Conservation (phyloP, 64 coral and sea anemone genomes). For the Trachythela sp. region DNA sequence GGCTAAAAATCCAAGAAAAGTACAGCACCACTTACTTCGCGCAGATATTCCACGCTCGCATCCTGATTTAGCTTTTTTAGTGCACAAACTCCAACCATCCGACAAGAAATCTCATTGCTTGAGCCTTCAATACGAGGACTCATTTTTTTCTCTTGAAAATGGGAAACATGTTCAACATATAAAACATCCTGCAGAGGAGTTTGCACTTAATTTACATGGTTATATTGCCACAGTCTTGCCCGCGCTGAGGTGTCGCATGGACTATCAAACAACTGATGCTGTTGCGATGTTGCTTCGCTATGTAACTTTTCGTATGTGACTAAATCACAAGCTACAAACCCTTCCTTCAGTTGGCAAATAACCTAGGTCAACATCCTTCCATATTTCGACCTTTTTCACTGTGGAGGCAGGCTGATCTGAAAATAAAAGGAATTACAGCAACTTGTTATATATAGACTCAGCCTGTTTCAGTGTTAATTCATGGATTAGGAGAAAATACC, state of each 20-base stretch:
- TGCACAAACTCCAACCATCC: background rate
- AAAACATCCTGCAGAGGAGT: background rate
- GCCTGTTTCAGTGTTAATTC: too few species aligned
- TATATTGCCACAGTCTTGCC: background rate
- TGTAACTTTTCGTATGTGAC: background rate
- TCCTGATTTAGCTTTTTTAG: background rate
- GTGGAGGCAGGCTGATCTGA: too few species aligned
- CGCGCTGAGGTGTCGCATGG: background rate
- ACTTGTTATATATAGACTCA: too few species aligned
- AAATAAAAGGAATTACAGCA: too few species aligned
- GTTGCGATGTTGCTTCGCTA: background rate
- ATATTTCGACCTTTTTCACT: too few species aligned
- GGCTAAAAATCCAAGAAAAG: background rate
- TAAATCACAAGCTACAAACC: background rate
- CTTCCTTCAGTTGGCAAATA: too few species aligned
- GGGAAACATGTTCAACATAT: background rate
- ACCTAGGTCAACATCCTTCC: too few species aligned
- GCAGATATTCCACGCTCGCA: background rate
- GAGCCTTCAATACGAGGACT: background rate
- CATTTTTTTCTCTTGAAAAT: background rate
- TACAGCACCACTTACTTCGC: background rate
- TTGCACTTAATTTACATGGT: background rate
- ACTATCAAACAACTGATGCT: conserved; percentile 9
- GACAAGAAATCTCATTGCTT: background rate
- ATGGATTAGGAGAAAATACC: too few species aligned